Evolutionary conservation across 2,113 vertebrate species (phyloP), one percentile per base, ranked within the genome.

Genomic region (Geococcyx californianus): DNA sequence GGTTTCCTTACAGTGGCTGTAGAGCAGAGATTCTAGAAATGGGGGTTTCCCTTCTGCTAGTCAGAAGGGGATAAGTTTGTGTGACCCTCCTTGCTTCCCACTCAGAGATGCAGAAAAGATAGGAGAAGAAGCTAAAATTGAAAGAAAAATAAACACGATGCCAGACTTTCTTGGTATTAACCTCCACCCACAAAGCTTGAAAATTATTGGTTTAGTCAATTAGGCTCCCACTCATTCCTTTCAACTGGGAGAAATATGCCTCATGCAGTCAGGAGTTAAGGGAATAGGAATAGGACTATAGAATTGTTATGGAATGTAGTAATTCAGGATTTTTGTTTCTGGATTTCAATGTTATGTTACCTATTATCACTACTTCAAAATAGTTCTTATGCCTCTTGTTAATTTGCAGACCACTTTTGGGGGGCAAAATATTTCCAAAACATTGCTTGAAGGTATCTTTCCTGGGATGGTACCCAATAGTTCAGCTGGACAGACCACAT

Each of bases 161-260:
- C 94, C 73, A 87, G 84, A 82, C 69, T 79, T 33, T 74, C 79
- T 70, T 78, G 76, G 72, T 78, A 81, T 68, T 90, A 89, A 92
- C 69, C 64, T 87, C 47, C 60, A 90, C 91, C 86, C 77, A 90
- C 72, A 66, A 93, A 84, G 76, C 74, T 67, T 74, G 86, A 93
- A 94, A 96, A 94, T 91, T 63, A 94, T 52, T 95, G 86, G 60
- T 93, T 93, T 86, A 93, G 59, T 77, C 85, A 90, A 84, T 92
- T 94, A 84, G 92, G 90, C 67, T 95, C 80, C 90, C 76, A 97
- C 73, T 94, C 86, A 20, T 52, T 67, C 45, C 52, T 89, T 93
- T 96, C 76, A 92, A 33, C 1, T 3, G 54, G 70, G 24, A 94
- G 31, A 82, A 91, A 82, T 56, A 89, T 2, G 14, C 66, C 89